These are phyloP conservation scores for Hydrolagus affinis DNA, from an alignment of 2,113 vertebrate genomes.

Conservation along the genomic window DNA sequence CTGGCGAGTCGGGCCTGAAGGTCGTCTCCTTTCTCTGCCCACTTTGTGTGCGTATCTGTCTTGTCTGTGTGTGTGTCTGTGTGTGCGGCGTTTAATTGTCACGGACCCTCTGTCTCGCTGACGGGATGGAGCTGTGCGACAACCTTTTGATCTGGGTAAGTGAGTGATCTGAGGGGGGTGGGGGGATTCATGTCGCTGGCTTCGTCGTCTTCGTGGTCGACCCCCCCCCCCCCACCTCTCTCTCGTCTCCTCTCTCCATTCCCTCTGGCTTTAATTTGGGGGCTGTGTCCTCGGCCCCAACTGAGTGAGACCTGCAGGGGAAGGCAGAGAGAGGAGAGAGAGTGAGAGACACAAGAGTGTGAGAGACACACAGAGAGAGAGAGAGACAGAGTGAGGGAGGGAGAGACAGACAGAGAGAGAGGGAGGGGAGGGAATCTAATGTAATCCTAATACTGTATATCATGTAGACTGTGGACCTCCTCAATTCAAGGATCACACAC, in stretches of 20 bases:
- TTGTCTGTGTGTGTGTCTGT: too few relatives aligned
- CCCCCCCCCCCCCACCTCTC: too few relatives aligned
- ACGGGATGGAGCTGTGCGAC: constrained; percentile 27
- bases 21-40: background rate
- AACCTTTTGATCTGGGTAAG: constrained; percentile 27
- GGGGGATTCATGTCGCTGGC: background rate
- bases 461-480: too few relatives aligned
- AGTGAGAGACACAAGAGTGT: constrained; percentile 43
- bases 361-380: constrained; percentile 24
- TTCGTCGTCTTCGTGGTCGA: background rate
- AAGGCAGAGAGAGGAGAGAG: background rate
- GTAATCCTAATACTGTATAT: too few relatives aligned
- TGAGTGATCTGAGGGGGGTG: background rate
- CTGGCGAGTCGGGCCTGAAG: background rate
- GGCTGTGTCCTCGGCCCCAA: background rate
- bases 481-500: too few relatives aligned
- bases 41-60: background rate
- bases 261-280: constrained; percentile 32
- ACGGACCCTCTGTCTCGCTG: background rate
- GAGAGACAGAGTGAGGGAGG: constrained; percentile 42
- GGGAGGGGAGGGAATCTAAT: too few relatives aligned
- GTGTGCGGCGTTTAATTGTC: background rate
- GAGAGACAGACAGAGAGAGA: too few relatives aligned
- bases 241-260: background rate
- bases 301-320: too few relatives aligned